Conservation (phyloP, 2,113 vertebrate species). For the Eclectus roratus region DNA sequence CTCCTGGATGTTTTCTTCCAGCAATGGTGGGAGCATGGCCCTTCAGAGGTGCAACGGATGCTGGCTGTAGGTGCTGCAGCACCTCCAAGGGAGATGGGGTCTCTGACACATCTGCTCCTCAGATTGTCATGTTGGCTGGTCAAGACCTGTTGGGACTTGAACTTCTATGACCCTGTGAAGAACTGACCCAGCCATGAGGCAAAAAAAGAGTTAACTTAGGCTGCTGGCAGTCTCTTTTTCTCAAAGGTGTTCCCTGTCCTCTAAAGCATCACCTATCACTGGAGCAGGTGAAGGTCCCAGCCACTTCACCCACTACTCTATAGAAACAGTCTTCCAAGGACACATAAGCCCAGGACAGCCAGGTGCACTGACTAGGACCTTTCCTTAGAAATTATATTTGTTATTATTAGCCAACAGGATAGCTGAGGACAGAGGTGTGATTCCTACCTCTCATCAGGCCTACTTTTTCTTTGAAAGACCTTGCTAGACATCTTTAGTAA, state of each 20-base stretch:
- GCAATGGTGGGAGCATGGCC: rapidly evolving
- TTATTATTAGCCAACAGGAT: not conserved
- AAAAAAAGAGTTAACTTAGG: not conserved
- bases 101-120: not conserved
- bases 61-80: not conserved
- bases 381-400: not conserved
- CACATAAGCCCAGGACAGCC: not conserved
- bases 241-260: not conserved
- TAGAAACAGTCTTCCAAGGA: not conserved
- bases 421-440: not conserved
- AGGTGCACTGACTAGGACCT: not conserved
- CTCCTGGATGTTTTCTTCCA: not conserved
- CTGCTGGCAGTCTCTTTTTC: not conserved
- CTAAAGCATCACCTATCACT: not conserved
- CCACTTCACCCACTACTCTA: not conserved
- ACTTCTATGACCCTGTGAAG: not conserved
- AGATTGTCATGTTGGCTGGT: not conserved
- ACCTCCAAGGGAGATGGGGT: not conserved
- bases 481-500: not conserved
- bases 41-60: not conserved
- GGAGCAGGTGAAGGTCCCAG: not conserved
- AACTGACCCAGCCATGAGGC: not conserved
- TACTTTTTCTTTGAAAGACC: not conserved
- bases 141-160: not conserved
- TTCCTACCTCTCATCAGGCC: not conserved